Evolutionary conservation across 2,113 vertebrate genomes (phyloP), one percentile per base, ranked within the genome.

Genomic region (Ranitomeya variabilis): DNA sequence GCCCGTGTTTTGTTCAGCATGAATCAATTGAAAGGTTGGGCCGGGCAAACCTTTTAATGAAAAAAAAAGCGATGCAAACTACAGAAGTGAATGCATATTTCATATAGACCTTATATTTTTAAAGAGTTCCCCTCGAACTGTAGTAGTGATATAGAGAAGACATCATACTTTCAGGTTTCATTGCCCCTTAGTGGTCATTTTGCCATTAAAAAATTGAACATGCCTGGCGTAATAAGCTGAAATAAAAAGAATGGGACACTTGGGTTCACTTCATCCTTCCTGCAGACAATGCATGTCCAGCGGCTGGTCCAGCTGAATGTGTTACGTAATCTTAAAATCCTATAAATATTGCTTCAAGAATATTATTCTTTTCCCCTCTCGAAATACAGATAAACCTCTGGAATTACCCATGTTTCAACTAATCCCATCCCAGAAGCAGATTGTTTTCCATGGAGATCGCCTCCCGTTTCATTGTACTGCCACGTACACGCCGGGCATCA

Each of bases 341-440:
- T 64, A 64, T 21, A 64, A 64, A 19, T 64, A 21, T 8, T 7
- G 16, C 9, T 23, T 67, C 5, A 21, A 31, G 23, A 66, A 37
- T 74, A 59, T 86, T 66, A 90, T 80, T 80, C 86, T 4, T 85
- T 83, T 86, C 26, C 4, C 0, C 2, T 13, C 3, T 13, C 67
- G 60, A 87, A 51, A 8, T 92, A 80, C 92, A 98, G 97, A 95
- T 80, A 95, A 94, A 19, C 95, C 96, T 67, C 92, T 97, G 93
- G 97, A 98, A 87, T 92, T 98, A 64, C 97, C 97, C 71, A 94
- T 97, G 76, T 97, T 98, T 76, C 96, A 98, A 92, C 92, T 98
- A 89, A 97, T 98, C 84, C 97, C 97, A 5, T 97, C 96, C 31
- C 96, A 96, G 76, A 95, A 94, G 57, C 97, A 98, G 66, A 93